A percentile compares a stretch with the other conserved stretches of the same genome.
Evolutionary conservation across 2,888 invertebrate species (phyloP).

Genomic region (Leucophora obtusa): DNA sequence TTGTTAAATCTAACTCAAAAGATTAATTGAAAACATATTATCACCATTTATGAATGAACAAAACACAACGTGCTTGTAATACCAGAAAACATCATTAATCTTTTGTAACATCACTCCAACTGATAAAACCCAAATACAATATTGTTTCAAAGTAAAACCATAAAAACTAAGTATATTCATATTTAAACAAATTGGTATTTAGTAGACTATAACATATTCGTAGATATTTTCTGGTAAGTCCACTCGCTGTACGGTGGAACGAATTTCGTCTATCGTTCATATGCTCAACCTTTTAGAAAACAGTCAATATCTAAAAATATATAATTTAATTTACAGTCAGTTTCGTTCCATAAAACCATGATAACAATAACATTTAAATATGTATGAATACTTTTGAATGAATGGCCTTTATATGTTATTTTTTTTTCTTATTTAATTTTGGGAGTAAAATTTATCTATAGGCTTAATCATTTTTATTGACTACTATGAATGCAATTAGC

Average conservation of each 20-base stretch:
- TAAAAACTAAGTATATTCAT: neutral
- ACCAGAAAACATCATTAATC: neutral
- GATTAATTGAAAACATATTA: neutral
- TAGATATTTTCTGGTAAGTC: too few relatives aligned
- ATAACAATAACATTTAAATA: too few relatives aligned
- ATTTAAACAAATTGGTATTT: neutral
- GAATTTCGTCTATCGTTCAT: too few relatives aligned
- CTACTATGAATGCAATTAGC: constrained; percentile 28
- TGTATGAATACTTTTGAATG: too few relatives aligned
- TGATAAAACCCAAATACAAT: neutral
- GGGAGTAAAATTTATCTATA: neutral
- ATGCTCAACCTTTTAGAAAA: too few relatives aligned
- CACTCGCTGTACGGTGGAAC: too few relatives aligned
- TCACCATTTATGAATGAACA: neutral
- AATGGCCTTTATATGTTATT: too few relatives aligned
- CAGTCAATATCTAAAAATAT: too few relatives aligned
- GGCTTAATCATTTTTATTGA: constrained; percentile 33
- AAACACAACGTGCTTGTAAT: neutral
- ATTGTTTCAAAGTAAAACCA: neutral
- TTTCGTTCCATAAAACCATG: too few relatives aligned
- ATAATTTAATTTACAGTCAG: too few relatives aligned
- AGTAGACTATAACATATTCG: neutral
- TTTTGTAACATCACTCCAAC: neutral
- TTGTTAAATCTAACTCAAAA: neutral
- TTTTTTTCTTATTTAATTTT: too few relatives aligned